Conservation (phyloP, 2,888 invertebrate species). For the Trachelus tabidus region DNA sequence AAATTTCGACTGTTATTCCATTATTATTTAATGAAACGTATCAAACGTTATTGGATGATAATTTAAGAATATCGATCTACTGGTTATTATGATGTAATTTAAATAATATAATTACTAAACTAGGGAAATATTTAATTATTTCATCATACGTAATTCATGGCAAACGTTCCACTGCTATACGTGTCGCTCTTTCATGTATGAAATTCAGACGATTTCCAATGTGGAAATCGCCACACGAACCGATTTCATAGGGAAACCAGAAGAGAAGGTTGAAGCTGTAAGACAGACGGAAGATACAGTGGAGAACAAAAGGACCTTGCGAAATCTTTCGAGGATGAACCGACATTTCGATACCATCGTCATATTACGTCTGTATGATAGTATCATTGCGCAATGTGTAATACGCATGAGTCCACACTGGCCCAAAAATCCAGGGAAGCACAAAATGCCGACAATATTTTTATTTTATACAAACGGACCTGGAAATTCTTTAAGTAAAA, state of each 20-base stretch:
- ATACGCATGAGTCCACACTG: background rate
- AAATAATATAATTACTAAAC: no score
- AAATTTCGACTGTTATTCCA: background rate
- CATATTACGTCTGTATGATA: background rate
- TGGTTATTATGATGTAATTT: no score
- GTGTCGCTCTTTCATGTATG: background rate
- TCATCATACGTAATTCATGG: background rate
- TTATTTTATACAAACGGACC: background rate
- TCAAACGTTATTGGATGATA: background rate
- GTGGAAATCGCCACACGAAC: background rate
- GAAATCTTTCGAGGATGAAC: background rate
- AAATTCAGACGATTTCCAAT: background rate
- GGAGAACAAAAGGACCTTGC: background rate
- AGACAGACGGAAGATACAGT: background rate
- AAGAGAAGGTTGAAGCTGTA: background rate
- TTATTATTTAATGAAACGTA: background rate
- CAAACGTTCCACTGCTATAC: background rate
- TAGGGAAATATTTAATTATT: background rate
- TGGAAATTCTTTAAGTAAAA: background rate
- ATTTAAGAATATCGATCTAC: background rate
- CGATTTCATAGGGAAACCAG: background rate
- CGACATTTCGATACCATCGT: background rate
- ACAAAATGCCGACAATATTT: background rate
- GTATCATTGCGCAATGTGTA: background rate
- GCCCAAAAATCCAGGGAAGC: background rate